Percentiles rank a stretch among this genome's conserved stretches.
phyloP scores from a whole-genome alignment of 1,140 invertebrate genomes.

The Listronotus oregonensis region DNA sequence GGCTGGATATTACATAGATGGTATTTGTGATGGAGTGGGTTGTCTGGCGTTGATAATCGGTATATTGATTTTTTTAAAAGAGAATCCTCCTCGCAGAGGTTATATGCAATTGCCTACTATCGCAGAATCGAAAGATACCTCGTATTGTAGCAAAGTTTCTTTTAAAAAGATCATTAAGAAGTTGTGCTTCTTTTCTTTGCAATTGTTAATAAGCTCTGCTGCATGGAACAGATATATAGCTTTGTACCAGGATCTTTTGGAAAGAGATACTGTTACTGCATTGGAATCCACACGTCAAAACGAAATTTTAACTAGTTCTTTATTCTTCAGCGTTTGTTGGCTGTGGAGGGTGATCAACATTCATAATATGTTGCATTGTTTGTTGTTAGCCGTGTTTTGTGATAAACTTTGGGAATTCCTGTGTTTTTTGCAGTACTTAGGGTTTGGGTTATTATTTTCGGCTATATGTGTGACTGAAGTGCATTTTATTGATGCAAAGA shows the following conservation, averaged over 20 bases:
- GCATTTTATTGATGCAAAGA: slow-evolving; percentile 61
- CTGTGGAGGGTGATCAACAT: slow-evolving; percentile 81
- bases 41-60: slow-evolving; percentile 70
- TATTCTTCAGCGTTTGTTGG: slow-evolving; percentile 74
- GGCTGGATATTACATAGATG: slow-evolving; percentile 74
- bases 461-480: slow-evolving; percentile 66
- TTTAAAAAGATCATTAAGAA: slow-evolving; percentile 67
- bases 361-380: slow-evolving; percentile 75
- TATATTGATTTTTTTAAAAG: slow-evolving; percentile 67
- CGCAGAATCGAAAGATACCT: slow-evolving; percentile 59
- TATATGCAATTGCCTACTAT: slow-evolving; percentile 65
- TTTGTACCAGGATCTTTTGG: slow-evolving; percentile 75
- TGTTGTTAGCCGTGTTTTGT: slow-evolving; percentile 78
- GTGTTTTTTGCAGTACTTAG: slow-evolving; percentile 66
- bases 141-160: slow-evolving; percentile 67
- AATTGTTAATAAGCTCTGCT: slow-evolving; percentile 71
- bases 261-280: slow-evolving; percentile 62
- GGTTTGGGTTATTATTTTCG: slow-evolving; percentile 62
- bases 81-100: slow-evolving; percentile 69
- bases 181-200: slow-evolving; percentile 68
- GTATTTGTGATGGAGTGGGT: slow-evolving; percentile 74
- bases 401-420: slow-evolving; percentile 78
- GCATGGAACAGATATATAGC: slow-evolving; percentile 83
- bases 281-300: slow-evolving; percentile 61
- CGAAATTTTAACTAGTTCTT: slow-evolving; percentile 64